A percentile compares a stretch with the other conserved stretches of the same genome.
Evolutionary conservation across 2,113 vertebrate species (phyloP).

Genomic region (Mus pahari): DNA sequence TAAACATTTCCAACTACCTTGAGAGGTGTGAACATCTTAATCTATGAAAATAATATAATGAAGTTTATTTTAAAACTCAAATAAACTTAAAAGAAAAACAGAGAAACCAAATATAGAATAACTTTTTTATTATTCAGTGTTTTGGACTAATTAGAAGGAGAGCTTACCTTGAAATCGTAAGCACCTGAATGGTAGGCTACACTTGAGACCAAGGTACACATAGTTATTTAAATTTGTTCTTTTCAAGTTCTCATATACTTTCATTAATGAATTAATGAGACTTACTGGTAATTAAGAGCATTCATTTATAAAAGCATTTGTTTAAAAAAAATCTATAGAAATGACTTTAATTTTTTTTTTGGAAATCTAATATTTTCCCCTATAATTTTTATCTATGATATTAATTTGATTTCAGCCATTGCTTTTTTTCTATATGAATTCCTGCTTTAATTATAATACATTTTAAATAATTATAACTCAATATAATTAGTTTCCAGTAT

Average conservation of each 20-base stretch:
- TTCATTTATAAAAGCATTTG: constrained; percentile 50
- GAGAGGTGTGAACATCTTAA: constrained; percentile 4
- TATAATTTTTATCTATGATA: constrained; percentile 6
- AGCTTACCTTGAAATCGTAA: neutral
- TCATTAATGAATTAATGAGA: constrained; percentile 43
- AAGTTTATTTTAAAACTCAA: constrained; percentile 7
- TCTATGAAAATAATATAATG: neutral
- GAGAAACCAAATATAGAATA: neutral
- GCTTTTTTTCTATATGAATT: neutral
- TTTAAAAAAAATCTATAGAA: constrained; percentile 55
- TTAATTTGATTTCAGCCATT: constrained; percentile 53
- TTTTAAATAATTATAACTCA: constrained; percentile 6
- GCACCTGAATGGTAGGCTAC: neutral
- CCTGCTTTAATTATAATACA: neutral
- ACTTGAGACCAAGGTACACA: neutral
- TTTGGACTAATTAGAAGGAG: neutral
- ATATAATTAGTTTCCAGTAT: constrained; percentile 34
- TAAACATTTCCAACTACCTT: neutral
- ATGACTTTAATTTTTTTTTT: constrained; percentile 32
- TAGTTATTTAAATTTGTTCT: constrained; percentile 43
- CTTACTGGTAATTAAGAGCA: constrained; percentile 14
- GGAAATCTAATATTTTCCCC: neutral
- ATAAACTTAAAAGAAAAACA: neutral
- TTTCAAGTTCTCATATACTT: constrained; percentile 11
- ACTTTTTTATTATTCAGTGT: neutral